Evolutionary conservation across 1,140 invertebrate genomes (phyloP), one percentile per base, ranked within the genome.

Genomic region (Tetranychus urticae): DNA sequence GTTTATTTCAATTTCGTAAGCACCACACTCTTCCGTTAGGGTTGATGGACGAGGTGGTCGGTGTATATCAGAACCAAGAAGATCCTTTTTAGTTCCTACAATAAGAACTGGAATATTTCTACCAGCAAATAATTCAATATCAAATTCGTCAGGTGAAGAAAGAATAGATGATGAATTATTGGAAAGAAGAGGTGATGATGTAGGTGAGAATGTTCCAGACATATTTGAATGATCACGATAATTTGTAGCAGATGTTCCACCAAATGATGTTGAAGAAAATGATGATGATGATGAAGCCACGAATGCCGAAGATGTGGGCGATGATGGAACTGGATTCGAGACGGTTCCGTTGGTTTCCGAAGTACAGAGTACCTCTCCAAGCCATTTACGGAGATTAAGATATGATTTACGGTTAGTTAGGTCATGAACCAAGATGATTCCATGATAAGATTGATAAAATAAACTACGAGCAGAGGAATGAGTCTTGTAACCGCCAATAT

Each of bases 381-480:
- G 72, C 92, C 91, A 97, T 73, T 88, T 85, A 63, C 83, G 79
- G 55, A 97, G 75, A 76, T 96, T 93, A 63, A 87, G 79, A 72
- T 96, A 86, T 58, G 89, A 93, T 73, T 97, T 97, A 67, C 86
- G 79, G 72, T 97, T 97, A 34, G 87, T 91, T 66, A 96, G 77
- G 76, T 97, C 93, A 75, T 97, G 90, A 12, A 96, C 89, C 55
- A 97, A 75, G 67, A 94, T 88, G 56, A 93, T 86, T 63, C 92
- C 93, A 78, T 97, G 85, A 63, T 86, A 84, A 45, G 85, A 82
- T 69, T 84, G 82, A 71, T 96, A 96, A 74, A 97, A 97, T 14
- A 96, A 86, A 64, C 82, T 79, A 70, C 92, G 77, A 14, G 88
- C 85, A 72, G 92, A 92, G 70, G 83, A 80, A 71, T 97, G 92